These are phyloP conservation scores for Lichenostomus cassidix DNA, from an alignment of 2,113 vertebrate genomes.

Conservation along the genomic window DNA sequence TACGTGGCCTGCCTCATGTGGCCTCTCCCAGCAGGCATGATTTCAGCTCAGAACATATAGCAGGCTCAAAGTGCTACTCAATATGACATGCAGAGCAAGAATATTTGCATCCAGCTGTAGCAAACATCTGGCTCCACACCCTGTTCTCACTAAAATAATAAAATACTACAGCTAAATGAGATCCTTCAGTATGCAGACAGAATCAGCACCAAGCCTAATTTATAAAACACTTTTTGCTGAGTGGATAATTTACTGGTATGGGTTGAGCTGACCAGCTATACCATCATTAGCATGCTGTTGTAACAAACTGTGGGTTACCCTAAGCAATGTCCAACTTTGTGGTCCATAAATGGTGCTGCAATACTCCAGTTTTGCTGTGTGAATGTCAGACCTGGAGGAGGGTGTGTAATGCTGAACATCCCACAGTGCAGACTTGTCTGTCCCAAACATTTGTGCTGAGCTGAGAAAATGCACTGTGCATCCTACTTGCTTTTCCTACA, in stretches of 20 bases:
- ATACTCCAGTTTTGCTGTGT: not conserved
- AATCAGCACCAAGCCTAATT: not conserved
- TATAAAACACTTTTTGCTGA: not conserved
- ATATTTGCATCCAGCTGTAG: not conserved
- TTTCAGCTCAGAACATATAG: not conserved
- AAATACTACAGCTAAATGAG: not conserved
- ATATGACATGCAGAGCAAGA: not conserved
- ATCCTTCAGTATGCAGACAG: not conserved
- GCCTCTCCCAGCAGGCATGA: not conserved
- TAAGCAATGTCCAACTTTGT: not conserved
- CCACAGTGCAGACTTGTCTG: not conserved
- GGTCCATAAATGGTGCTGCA: not conserved
- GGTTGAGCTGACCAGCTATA: not conserved
- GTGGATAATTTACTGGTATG: not conserved
- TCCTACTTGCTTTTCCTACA: not conserved
- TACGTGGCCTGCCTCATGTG: not conserved
- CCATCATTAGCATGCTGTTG: too few species aligned
- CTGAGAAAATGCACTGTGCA: not conserved
- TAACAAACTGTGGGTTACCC: not conserved
- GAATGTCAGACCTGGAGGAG: not conserved
- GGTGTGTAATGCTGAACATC: accelerated
- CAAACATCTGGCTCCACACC: not conserved
- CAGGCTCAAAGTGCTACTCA: not conserved
- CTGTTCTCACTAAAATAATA: not conserved
- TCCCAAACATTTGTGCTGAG: not conserved